Evolutionary conservation across 2,797 vertebrate species (phyloP).

Genomic region (Sebastes kiyomatsui): DNA sequence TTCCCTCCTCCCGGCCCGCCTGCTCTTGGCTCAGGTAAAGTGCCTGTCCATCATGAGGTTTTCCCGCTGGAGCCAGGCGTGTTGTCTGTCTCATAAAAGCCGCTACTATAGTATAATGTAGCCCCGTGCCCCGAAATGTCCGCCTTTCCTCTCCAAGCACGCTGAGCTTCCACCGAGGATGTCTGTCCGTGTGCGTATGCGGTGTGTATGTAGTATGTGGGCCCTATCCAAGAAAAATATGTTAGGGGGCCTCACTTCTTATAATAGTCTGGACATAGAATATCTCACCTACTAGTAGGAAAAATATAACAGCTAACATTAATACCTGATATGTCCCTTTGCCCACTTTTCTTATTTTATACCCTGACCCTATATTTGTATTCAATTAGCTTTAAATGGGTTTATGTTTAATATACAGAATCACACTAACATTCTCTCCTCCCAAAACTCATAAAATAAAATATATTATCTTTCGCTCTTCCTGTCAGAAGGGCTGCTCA

Average conservation of each 20-base stretch:
- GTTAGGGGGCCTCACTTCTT: slow-evolving; percentile 67
- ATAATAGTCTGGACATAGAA: slow-evolving; percentile 74
- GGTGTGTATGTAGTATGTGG: slow-evolving; percentile 42
- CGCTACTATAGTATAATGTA: slow-evolving; percentile 73
- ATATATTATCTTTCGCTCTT: slow-evolving; percentile 55
- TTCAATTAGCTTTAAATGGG: slow-evolving; percentile 76
- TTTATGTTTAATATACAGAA: slow-evolving; percentile 65
- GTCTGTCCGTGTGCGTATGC: slow-evolving; percentile 36
- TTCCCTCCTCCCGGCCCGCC: slow-evolving; percentile 59
- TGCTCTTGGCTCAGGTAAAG: slow-evolving; percentile 62
- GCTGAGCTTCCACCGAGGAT: slow-evolving; percentile 57
- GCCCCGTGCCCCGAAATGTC: slow-evolving; percentile 59
- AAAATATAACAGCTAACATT: slow-evolving; percentile 72
- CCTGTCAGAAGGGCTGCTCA: slow-evolving; percentile 36
- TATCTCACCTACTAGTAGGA: slow-evolving; percentile 73
- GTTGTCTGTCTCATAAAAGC: slow-evolving; percentile 69
- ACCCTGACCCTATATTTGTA: slow-evolving; percentile 66
- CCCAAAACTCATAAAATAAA: slow-evolving; percentile 44
- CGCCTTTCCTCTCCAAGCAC: slow-evolving; percentile 48
- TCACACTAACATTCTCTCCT: slow-evolving; percentile 46
- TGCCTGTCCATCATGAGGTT: slow-evolving; percentile 69
- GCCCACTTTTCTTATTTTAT: slow-evolving; percentile 60
- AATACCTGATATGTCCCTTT: slow-evolving; percentile 66
- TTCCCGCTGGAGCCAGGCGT: slow-evolving; percentile 58
- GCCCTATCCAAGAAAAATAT: slow-evolving; percentile 80